phyloP scores from a whole-genome alignment of 2,888 invertebrate species.

The Apamea epomidion region DNA sequence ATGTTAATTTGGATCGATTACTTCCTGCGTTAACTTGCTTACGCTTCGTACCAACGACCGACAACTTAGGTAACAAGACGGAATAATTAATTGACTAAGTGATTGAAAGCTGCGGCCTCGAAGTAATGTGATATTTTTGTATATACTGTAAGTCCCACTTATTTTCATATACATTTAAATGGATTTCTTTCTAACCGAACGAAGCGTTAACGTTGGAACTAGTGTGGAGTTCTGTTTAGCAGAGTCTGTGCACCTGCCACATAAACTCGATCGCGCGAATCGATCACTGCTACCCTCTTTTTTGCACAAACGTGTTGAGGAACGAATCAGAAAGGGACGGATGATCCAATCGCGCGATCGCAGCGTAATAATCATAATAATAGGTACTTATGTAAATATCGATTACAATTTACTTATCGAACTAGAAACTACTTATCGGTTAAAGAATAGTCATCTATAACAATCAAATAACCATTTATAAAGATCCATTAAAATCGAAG shows the following conservation, averaged over 20 bases:
- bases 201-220: constrained; percentile 84
- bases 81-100: constrained; percentile 87
- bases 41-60: constrained; percentile 84
- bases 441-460: constrained; percentile 85
- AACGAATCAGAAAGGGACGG: constrained; percentile 55
- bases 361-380: constrained; percentile 73
- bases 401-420: constrained; percentile 83
- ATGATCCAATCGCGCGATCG: constrained; percentile 60
- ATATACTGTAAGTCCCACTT: constrained; percentile 90
- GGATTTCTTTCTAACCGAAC: constrained; percentile 87
- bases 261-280: constrained; percentile 69
- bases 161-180: constrained; percentile 91
- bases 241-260: constrained; percentile 72
- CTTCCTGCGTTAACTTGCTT: constrained; percentile 83
- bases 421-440: constrained; percentile 76
- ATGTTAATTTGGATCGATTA: constrained; percentile 70
- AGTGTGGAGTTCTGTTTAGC: constrained; percentile 76
- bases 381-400: constrained; percentile 89
- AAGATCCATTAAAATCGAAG: constrained; percentile 88
- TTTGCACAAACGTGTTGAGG: constrained; percentile 57
- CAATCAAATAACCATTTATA: constrained; percentile 84
- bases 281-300: constrained; percentile 54
- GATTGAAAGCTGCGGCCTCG: constrained; percentile 90
- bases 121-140: constrained; percentile 91
- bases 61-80: constrained; percentile 87